These are phyloP conservation scores for Pantherophis guttatus DNA, from an alignment of 2,113 vertebrate species.

Conservation along the genomic window DNA sequence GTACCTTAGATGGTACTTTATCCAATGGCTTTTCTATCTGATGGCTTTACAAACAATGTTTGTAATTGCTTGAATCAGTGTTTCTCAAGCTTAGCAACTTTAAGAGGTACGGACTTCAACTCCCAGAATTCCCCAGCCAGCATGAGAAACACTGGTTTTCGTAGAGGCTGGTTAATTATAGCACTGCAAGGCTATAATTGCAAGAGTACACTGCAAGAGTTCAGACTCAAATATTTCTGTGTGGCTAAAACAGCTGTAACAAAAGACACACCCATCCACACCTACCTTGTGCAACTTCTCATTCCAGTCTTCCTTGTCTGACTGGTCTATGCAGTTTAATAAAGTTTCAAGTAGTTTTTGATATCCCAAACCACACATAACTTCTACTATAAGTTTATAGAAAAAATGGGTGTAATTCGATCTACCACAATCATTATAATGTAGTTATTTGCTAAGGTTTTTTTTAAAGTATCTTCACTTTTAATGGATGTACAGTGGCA, in stretches of 20 bases:
- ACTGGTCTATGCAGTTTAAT: neutral
- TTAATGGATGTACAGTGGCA: neutral
- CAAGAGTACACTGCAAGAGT: too few species aligned
- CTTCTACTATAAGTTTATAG: neutral
- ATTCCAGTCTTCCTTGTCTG: neutral
- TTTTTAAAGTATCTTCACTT: neutral
- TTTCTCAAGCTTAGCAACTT: neutral
- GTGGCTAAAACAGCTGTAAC: neutral
- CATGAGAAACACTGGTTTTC: neutral
- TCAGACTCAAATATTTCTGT: neutral
- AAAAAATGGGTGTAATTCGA: neutral
- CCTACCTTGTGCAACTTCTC: neutral
- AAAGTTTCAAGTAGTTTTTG: neutral
- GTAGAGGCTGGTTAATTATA: neutral
- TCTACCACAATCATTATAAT: neutral
- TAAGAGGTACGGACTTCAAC: neutral
- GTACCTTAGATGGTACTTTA: slow-evolving; percentile 30
- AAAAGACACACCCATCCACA: neutral
- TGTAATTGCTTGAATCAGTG: neutral
- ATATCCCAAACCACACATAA: neutral
- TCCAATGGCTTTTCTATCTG: neutral
- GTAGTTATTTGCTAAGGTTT: neutral
- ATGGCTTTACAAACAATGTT: neutral
- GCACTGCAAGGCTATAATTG: neutral
- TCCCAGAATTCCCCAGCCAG: neutral